phyloP scores from a whole-genome alignment of 2,797 vertebrate species.

The Pangasius djambal region DNA sequence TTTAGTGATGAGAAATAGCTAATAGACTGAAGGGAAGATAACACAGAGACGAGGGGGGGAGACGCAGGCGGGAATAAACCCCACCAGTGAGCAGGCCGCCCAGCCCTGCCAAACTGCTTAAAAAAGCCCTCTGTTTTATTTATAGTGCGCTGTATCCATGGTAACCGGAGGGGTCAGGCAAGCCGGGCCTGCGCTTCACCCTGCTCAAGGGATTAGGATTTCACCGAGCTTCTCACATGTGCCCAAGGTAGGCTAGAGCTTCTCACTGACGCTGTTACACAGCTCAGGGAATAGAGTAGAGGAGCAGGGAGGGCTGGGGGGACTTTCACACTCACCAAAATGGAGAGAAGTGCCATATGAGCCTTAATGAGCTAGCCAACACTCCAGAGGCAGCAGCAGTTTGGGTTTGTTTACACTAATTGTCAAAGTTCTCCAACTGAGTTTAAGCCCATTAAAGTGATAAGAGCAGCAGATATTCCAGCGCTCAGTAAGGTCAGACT shows the following conservation, averaged over 20 bases:
- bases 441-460: slow-evolving; percentile 46
- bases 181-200: slow-evolving; percentile 97
- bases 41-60: slow-evolving; percentile 53
- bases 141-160: slow-evolving; percentile 99
- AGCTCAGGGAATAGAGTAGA: slow-evolving; percentile 71
- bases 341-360: slow-evolving; percentile 59
- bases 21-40: slow-evolving; percentile 34
- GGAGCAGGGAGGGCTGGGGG: slow-evolving; percentile 56
- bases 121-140: slow-evolving; percentile 92
- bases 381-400: slow-evolving; percentile 55
- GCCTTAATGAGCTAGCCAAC: slow-evolving; percentile 64
- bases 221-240: slow-evolving; percentile 88
- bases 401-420: slow-evolving; percentile 49
- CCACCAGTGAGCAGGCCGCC: slow-evolving; percentile 78
- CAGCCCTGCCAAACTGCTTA: slow-evolving; percentile 89
- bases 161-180: slow-evolving; percentile 99
- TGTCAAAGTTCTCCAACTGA: slow-evolving; percentile 51
- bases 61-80: slow-evolving; percentile 71
- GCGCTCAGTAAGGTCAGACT: slow-evolving; percentile 58
- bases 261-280: slow-evolving; percentile 72
- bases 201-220: slow-evolving; percentile 97
- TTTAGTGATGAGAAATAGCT: slow-evolving; percentile 56
- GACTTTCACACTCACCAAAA: slow-evolving; percentile 57
- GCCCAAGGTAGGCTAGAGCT: slow-evolving; percentile 80
- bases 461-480: slow-evolving; percentile 36